These are phyloP conservation scores for Drosophila formosana DNA, from an alignment of 2,888 invertebrate species.

Conservation along the genomic window DNA sequence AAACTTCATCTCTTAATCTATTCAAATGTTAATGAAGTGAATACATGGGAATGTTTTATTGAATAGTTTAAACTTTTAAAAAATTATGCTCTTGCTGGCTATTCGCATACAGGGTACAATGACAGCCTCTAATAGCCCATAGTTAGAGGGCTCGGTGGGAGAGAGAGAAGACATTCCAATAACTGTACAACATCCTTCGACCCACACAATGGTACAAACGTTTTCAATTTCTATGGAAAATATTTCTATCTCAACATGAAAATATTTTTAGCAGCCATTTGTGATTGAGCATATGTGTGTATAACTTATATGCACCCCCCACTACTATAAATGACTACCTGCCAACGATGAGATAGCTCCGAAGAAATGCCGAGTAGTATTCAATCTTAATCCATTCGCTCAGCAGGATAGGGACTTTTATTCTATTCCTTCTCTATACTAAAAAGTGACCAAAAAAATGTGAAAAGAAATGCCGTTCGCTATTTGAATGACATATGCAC, in stretches of 20 bases:
- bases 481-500: slow-evolving; percentile 73
- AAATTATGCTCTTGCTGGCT: not conserved
- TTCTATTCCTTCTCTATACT: slow-evolving; percentile 26
- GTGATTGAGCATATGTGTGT: slow-evolving; percentile 15
- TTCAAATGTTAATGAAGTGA: too few relatives aligned
- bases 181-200: slow-evolving; percentile 75
- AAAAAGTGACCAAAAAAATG: slow-evolving; percentile 56
- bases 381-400: slow-evolving; percentile 75
- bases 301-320: slow-evolving; percentile 14
- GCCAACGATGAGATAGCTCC: slow-evolving; percentile 60
- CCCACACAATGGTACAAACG: slow-evolving; percentile 72
- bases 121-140: slow-evolving; percentile 69
- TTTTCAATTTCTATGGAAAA: slow-evolving; percentile 76
- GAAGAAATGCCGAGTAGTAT: slow-evolving; percentile 50
- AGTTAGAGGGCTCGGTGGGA: slow-evolving; percentile 45
- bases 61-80: too few relatives aligned
- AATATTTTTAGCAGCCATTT: slow-evolving; percentile 71
- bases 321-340: slow-evolving; percentile 56
- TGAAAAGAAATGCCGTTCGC: slow-evolving; percentile 5
- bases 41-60: too few relatives aligned
- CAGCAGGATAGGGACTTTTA: slow-evolving; percentile 27
- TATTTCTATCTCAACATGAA: slow-evolving; percentile 77
- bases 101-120: slow-evolving; percentile 18
- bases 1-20: too few relatives aligned
- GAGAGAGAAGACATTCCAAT: slow-evolving; percentile 70